phyloP scores from a whole-genome alignment of 2,888 invertebrate genomes.

The Cerastis leucographa region DNA sequence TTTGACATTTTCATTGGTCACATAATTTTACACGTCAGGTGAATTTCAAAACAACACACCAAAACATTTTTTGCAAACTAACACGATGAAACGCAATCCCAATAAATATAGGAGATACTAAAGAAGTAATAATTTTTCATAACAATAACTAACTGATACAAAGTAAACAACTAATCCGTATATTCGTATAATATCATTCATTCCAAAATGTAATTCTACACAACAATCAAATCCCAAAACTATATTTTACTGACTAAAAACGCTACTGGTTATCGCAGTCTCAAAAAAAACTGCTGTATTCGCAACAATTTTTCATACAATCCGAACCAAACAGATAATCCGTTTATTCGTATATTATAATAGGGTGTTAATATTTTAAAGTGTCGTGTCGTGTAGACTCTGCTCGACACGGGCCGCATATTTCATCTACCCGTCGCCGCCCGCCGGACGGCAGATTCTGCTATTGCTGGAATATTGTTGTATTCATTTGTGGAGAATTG shows the following conservation, averaged over 20 bases:
- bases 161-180: background rate
- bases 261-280: background rate
- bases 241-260: background rate
- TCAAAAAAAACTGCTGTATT: background rate
- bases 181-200: background rate
- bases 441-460: conserved; percentile 77
- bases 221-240: background rate
- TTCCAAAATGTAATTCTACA: background rate
- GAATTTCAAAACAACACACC: background rate
- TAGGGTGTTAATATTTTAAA: conserved; percentile 86
- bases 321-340: conserved; percentile 63
- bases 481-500: conserved; percentile 15
- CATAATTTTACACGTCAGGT: background rate
- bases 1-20: background rate
- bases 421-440: conserved; percentile 86
- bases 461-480: conserved; percentile 64
- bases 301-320: conserved; percentile 31
- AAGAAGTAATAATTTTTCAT: background rate
- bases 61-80: background rate
- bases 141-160: background rate
- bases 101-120: background rate
- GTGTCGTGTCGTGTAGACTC: conserved; percentile 87
- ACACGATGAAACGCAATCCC: background rate
- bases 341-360: conserved; percentile 64
- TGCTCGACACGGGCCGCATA: conserved; percentile 83